Evolutionary conservation across 2,113 vertebrate species (phyloP), one percentile per base, ranked within the genome.

Genomic region (Sinocyclocheilus anshuiensis): DNA sequence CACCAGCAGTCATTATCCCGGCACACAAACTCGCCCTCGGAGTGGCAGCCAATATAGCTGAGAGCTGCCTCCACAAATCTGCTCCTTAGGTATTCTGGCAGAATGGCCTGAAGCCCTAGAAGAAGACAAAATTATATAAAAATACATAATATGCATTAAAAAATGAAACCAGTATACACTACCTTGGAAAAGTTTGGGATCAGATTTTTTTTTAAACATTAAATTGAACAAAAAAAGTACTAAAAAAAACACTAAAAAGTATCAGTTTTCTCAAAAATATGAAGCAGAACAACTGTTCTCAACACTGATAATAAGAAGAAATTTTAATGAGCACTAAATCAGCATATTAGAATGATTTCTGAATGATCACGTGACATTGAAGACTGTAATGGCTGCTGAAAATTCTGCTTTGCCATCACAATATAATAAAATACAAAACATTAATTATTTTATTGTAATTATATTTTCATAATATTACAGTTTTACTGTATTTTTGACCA

Each of bases 1-100:
- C 95, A 96, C 95, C 95, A 95, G 93, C 95, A 96, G 91, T 96
- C 95, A 33, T 87, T 94, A 91, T 95, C 89, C 63, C 89, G 92
- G 89, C 95, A 96, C 90, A 94, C 93, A 84, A 96, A 95, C 88
- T 94, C 93, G 53, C 95, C 95, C 85, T 96, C 94, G 61, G 95
- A 95, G 86, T 95, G 95, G 89, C 95, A 96, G 59, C 92, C 94
- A 11, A 96, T 93, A 90, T 96, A 96, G 88, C 93, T 95, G 84
- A 96, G 95, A 74, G 95, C 95, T 10, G 95, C 95, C 89, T 95
- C 93, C 84, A 95, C 93, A 79, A 96, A 96, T 87, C 92, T 89
- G 78, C 90, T 90, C 85, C 92, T 93, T 87, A 96, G 92, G 89
- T 96, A 94, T 81, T 90, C 91, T n/a, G 95, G 95, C 86, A 96